Evolutionary conservation across 2,888 invertebrate species (phyloP), one percentile per base, ranked within the genome.

Genomic region (Rhogogaster chlorosoma): DNA sequence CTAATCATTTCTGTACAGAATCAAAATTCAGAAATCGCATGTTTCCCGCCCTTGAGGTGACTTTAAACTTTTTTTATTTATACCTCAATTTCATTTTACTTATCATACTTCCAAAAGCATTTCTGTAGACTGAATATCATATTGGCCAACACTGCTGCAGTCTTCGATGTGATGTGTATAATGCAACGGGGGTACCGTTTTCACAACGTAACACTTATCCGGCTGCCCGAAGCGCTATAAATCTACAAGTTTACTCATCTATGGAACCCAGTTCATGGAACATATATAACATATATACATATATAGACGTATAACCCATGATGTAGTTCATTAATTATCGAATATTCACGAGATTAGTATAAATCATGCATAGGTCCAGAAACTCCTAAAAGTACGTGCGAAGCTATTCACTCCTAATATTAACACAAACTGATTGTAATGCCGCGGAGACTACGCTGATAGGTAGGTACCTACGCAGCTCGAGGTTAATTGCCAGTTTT

Each of bases 401-500:
- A 67, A 32, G 5, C 73, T 26, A 1, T 42, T 73, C 42, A 73
- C 15, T 73, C 42, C n/a, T 22, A 38, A 77, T 77, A 53, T 45
- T 61, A 38, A 57, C 26, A 49, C 38, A 18, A 49, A 61, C 61
- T 38, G 57, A 57, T 61, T 38, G 80, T 57, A 38, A 61, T 38
- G 22, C 57, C 36, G 77, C 75, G 77, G 77, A 53, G 4, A 53
- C 18, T 32, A 45, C 77, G 77, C 7, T 36, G 77, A 77, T 77
- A 29, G 77, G 26, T 77, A 29, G 77, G 26, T 67, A 67, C 67
- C 73, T 61, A 80, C 36, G 61, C 36, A 15, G 57, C 38, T 80
- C 36, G 80, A 80, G 80, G 61, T 80, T 80, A 80, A 80, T 80
- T 80, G 80, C 80, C 36, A 49, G 61, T 1, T 2, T 49, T 29